Evolutionary conservation across 2,888 invertebrate species (phyloP).

Genomic region (Andrena flavipes): DNA sequence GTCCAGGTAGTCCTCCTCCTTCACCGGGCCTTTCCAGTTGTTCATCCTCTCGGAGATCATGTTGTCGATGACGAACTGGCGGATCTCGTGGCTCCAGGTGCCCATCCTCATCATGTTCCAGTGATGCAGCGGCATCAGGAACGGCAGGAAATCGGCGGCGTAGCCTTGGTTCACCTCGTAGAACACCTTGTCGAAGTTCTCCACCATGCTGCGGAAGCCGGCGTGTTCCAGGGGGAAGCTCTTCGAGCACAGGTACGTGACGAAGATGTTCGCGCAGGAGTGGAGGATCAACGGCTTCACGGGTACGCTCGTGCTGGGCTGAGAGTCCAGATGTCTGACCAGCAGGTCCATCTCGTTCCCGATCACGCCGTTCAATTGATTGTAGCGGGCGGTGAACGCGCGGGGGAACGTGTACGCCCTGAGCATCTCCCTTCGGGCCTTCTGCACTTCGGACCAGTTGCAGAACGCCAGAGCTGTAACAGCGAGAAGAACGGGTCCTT

Average conservation of each 20-base stretch:
- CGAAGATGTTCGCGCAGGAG: constrained; percentile 88
- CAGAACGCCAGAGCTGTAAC: constrained; percentile 89
- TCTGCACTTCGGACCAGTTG: constrained; percentile 89
- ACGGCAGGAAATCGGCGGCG: constrained; percentile 88
- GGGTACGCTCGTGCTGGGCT: constrained; percentile 71
- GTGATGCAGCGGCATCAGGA: constrained; percentile 86
- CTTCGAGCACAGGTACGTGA: constrained; percentile 87
- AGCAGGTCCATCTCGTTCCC: constrained; percentile 83
- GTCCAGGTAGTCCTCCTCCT: constrained; percentile 87
- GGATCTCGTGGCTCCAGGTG: constrained; percentile 86
- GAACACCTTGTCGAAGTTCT: constrained; percentile 88
- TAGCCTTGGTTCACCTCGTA: constrained; percentile 90
- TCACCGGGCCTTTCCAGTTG: constrained; percentile 77
- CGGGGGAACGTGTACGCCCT: constrained; percentile 87
- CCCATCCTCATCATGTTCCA: constrained; percentile 86
- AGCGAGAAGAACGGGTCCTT: constrained; percentile 7
- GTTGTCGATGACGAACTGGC: constrained; percentile 86
- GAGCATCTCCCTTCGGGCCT: constrained; percentile 87
- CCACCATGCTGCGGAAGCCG: constrained; percentile 85
- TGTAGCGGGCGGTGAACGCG: constrained; percentile 86
- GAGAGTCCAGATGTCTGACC: constrained; percentile 74
- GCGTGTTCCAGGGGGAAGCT: constrained; percentile 84
- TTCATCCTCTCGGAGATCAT: constrained; percentile 86
- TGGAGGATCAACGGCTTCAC: constrained; percentile 86
- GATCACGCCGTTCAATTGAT: constrained; percentile 86